Percentiles rank a stretch among this genome's conserved stretches.
Evolutionary conservation across 2,888 invertebrate species (phyloP).

Genomic region (Melipona beecheii): DNA sequence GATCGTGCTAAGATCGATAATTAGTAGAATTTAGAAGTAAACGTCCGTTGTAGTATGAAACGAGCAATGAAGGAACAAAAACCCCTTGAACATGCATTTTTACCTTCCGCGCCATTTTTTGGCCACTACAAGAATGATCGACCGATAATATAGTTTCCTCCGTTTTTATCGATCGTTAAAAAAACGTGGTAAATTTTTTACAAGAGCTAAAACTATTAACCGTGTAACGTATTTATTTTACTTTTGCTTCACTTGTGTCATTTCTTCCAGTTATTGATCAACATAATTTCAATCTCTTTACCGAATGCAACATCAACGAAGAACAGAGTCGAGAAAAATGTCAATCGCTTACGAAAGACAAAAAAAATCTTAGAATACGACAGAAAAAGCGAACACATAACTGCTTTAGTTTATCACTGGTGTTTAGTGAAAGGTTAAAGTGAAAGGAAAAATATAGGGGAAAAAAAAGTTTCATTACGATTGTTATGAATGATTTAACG

Average conservation of each 20-base stretch:
- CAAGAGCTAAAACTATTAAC: not conserved
- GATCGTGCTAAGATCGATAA: conserved; percentile 11
- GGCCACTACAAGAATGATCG: not conserved
- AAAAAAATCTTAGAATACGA: not conserved
- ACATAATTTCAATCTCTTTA: not conserved
- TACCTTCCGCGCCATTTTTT: not conserved
- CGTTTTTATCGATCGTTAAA: conserved; percentile 9
- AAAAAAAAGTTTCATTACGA: conserved; percentile 20
- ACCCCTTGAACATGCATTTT: conserved; percentile 23
- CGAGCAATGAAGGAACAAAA: conserved; percentile 29
- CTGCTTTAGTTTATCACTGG: not conserved
- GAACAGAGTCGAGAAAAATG: not conserved
- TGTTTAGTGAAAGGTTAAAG: not conserved
- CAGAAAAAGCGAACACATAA: not conserved
- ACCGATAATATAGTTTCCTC: conserved; percentile 15
- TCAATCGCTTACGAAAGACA: not conserved
- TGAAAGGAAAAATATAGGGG: not conserved
- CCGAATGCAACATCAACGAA: conserved; percentile 9
- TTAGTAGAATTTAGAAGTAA: conserved; percentile 19
- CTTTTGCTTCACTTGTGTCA: not conserved
- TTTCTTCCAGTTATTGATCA: not conserved
- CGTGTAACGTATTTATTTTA: not conserved
- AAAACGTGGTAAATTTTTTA: conserved; percentile 23
- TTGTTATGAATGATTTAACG: conserved; percentile 29
- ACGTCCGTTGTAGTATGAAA: conserved; percentile 26